Evolutionary conservation across 2,888 invertebrate genomes (phyloP).

Genomic region (Ectemnius continuus): DNA sequence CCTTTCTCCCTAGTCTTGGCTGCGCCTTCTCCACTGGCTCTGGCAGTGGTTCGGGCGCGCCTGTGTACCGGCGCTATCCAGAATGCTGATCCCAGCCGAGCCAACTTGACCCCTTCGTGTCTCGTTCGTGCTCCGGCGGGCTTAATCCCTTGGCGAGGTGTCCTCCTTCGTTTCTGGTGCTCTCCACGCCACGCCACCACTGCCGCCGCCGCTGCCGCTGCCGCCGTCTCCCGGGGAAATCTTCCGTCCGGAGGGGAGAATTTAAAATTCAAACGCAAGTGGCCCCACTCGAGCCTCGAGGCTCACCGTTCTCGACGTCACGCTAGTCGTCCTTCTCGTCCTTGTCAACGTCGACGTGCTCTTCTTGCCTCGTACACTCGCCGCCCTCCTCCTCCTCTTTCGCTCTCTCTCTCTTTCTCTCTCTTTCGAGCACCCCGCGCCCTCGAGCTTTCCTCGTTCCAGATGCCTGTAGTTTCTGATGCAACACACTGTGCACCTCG

Average conservation of each 20-base stretch:
- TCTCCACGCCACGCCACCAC: conserved; percentile 33
- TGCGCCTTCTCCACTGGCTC: no score
- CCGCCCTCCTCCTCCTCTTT: conserved; percentile 54
- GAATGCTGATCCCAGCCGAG: conserved; percentile 62
- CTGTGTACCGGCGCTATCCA: conserved; percentile 44
- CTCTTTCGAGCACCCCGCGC: conserved; percentile 49
- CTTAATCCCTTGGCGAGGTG: conserved; percentile 61
- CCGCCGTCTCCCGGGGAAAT: conserved; percentile 46
- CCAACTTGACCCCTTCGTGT: conserved; percentile 62
- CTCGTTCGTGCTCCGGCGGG: conserved; percentile 60
- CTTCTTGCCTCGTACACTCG: conserved; percentile 31
- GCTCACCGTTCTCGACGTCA: conserved; percentile 52
- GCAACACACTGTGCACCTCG: conserved; percentile 29
- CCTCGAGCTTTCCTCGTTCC: conserved; percentile 66
- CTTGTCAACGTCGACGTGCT: conserved; percentile 35
- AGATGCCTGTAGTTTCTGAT: conserved; percentile 67
- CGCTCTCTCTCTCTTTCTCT: conserved; percentile 37
- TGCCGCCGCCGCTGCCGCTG: no score
- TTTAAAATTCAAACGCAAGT: conserved; percentile 71
- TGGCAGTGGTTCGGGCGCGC: conserved; percentile 1
- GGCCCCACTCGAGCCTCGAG: conserved; percentile 54
- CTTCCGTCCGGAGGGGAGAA: conserved; percentile 62
- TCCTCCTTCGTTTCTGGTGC: conserved; percentile 37
- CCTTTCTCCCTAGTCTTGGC: conserved; percentile 6
- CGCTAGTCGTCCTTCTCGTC: conserved; percentile 42